These are phyloP conservation scores for Macrosteles quadrilineatus DNA, from an alignment of 1,140 invertebrate genomes.

Conservation along the genomic window DNA sequence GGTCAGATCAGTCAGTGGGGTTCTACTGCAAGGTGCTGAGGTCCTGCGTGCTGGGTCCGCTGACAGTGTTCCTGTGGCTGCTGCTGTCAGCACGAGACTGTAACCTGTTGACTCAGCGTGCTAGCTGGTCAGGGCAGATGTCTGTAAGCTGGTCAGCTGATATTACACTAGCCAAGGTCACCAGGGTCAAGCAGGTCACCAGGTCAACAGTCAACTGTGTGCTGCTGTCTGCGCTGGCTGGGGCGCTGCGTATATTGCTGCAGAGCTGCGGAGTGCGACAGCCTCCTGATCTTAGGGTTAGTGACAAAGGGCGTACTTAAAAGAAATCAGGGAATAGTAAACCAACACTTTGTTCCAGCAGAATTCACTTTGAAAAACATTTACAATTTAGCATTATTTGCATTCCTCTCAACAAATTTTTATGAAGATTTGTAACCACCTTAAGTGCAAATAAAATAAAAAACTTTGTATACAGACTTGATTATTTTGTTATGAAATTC, in stretches of 20 bases:
- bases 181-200: conserved; percentile 51
- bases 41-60: conserved; percentile 56
- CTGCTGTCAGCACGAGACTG: conserved; percentile 39
- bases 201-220: conserved; percentile 59
- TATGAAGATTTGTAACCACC: too few species aligned
- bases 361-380: not conserved
- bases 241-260: conserved; percentile 54
- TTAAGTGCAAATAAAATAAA: too few species aligned
- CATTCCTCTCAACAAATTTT: too few species aligned
- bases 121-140: conserved; percentile 31
- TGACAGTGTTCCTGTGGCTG: conserved; percentile 57
- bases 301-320: not conserved
- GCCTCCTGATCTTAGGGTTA: conserved; percentile 55
- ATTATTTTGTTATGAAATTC: too few species aligned
- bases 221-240: conserved; percentile 56
- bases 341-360: too few species aligned
- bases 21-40: conserved; percentile 39
- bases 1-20: not conserved
- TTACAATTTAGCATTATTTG: not conserved
- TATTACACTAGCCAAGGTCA: conserved; percentile 50
- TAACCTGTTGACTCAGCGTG: conserved; percentile 40
- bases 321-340: too few species aligned
- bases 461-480: too few species aligned
- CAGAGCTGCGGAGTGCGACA: conserved; percentile 52
- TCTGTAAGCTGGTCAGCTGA: conserved; percentile 54